phyloP scores from a whole-genome alignment of 2,888 invertebrate species.

The Eupithecia tripunctaria region DNA sequence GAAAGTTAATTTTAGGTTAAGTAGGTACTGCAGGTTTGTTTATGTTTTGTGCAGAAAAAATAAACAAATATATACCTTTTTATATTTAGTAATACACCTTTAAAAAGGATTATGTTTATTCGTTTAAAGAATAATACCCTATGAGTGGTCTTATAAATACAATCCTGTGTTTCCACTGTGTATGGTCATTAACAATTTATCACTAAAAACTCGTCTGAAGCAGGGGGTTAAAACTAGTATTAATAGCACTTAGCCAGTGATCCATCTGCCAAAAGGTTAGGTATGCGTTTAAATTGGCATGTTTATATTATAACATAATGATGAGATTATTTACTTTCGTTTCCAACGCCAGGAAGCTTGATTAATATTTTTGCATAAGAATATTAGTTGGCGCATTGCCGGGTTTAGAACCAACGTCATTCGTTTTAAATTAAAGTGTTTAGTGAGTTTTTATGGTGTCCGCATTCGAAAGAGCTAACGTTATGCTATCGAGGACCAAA shows the following conservation, averaged over 20 bases:
- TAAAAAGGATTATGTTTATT: too few species aligned
- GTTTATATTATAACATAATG: background rate
- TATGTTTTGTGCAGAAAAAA: too few species aligned
- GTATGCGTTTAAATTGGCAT: background rate
- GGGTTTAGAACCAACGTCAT: background rate
- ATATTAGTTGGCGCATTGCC: constrained; percentile 1
- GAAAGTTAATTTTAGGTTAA: too few species aligned
- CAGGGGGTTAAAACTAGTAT: background rate
- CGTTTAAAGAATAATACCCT: too few species aligned
- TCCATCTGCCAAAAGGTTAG: background rate
- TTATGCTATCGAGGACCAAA: too few species aligned
- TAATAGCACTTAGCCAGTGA: background rate
- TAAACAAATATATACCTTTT: background rate
- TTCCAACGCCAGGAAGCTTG: background rate
- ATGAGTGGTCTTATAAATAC: too few species aligned
- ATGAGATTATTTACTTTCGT: background rate
- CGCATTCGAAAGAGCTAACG: background rate
- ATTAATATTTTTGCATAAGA: background rate
- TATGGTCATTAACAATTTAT: background rate
- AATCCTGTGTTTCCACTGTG: too few species aligned
- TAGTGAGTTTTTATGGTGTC: background rate
- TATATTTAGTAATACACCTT: too few species aligned
- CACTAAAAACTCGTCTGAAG: background rate
- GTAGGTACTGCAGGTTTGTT: too few species aligned
- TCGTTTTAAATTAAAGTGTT: background rate